Evolutionary conservation across 1,140 invertebrate genomes (phyloP).

Genomic region (Caerostris darwini): DNA sequence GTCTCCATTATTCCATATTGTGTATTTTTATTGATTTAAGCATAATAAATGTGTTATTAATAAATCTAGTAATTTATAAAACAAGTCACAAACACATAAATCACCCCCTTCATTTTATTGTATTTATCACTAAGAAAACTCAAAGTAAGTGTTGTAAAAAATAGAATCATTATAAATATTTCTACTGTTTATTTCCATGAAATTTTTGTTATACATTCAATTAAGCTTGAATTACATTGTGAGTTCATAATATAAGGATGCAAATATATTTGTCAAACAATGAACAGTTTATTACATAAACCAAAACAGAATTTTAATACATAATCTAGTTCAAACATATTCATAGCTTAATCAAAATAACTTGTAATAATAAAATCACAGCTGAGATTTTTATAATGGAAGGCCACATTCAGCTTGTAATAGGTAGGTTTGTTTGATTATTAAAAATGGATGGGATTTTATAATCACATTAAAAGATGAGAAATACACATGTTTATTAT

Average conservation of each 20-base stretch:
- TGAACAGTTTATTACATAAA: background rate
- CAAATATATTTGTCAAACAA: conserved; percentile 2
- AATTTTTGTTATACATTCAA: conserved; percentile 40
- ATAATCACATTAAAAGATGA: too few relatives aligned
- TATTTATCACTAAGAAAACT: too few relatives aligned
- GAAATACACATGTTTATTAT: too few relatives aligned
- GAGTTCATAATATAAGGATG: background rate
- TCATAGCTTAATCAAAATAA: conserved; percentile 35
- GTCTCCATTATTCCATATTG: too few relatives aligned
- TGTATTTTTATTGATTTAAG: too few relatives aligned
- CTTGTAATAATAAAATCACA: conserved; percentile 45
- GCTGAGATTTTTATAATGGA: conserved; percentile 41
- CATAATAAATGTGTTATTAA: too few relatives aligned
- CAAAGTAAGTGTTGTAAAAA: too few relatives aligned
- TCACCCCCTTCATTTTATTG: too few relatives aligned
- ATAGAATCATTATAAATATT: conserved; percentile 5
- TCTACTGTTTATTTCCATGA: conserved; percentile 40
- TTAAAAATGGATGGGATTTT: too few relatives aligned
- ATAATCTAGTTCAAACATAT: conserved; percentile 17
- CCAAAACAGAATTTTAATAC: background rate
- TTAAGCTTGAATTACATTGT: background rate
- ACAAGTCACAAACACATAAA: too few relatives aligned
- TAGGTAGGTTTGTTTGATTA: background rate
- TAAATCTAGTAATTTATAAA: too few relatives aligned
- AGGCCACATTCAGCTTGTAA: conserved; percentile 21